A percentile compares a stretch with the other conserved stretches of the same genome.
These are phyloP conservation scores for Epinephelus coioides DNA, from an alignment of 2,797 vertebrate species.

Conservation along the genomic window DNA sequence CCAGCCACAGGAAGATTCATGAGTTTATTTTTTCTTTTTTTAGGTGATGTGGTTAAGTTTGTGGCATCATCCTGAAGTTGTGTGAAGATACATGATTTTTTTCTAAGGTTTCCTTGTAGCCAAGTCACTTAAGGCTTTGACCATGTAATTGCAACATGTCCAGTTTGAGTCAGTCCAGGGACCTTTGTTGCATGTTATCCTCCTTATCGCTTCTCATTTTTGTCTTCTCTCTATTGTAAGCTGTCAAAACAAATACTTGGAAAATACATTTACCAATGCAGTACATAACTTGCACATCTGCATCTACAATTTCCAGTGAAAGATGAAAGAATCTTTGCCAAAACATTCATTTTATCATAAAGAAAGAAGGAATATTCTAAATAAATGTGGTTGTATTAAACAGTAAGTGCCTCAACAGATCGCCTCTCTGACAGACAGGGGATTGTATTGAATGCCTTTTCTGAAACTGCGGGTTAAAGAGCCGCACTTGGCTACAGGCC, in stretches of 20 bases:
- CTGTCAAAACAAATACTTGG: not conserved
- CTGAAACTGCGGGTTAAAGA: constrained; percentile 24
- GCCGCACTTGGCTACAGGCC: constrained; percentile 38
- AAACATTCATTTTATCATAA: constrained; percentile 3
- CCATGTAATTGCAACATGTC: not conserved
- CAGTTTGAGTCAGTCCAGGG: not conserved
- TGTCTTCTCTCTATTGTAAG: not conserved
- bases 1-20: too few species aligned
- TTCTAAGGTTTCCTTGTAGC: not conserved
- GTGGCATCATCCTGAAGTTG: not conserved
- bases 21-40: not conserved
- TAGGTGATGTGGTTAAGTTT: not conserved
- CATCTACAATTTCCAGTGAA: not conserved
- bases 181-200: not conserved
- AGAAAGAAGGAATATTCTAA: not conserved
- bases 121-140: too few species aligned
- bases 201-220: not conserved
- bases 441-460: constrained; percentile 40
- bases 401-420: constrained; percentile 18
- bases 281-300: not conserved
- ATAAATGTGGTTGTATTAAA: constrained; percentile 32
- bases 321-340: not conserved
- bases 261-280: not conserved
- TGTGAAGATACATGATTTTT: not conserved
- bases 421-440: constrained; percentile 11